Evolutionary conservation across 2,113 vertebrate species (phyloP), one percentile per base, ranked within the genome.

Genomic region (Microcebus murinus): DNA sequence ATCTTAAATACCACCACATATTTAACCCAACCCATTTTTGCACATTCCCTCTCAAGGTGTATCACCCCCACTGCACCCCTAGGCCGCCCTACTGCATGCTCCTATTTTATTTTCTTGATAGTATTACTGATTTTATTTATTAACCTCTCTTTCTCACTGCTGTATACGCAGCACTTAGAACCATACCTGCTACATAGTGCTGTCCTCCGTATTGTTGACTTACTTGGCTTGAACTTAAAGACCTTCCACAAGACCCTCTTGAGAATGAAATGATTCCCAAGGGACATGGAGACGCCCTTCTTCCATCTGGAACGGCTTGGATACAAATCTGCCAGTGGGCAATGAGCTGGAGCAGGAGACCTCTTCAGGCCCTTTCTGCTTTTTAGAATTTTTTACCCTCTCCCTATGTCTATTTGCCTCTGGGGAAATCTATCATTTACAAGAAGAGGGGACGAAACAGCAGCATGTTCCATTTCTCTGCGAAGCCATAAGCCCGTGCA

Each of bases 151-250:
- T 42, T 3, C 55, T 31, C 34, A 36, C 10, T 11, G 15, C 68
- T 90, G 0, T 65, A 42, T 15, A 6, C 31, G 17, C 39, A 77
- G 55, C 48, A n/a, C 68, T 71, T 84, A 57, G 77, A 86, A 80
- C 68, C 5, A 7, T 14, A 27, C 14, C 57, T 77, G 8, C 73
- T 61, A 48, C 1, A n/a, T 18, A 71, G 23, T 18, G 4, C n/a
- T 67, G 50, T 71, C 90, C 61, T 95, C 70, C 57, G 17, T 25
- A 29, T 25, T 92, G 80, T 50, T 94, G 77, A 93, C 77, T 34
- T 39, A 73, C 67, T 85, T 88, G 80, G 34, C 83, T 87, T 94
- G 29, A 91, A 95, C 93, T 84, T 67, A 87, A 87, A 88, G 79
- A 68, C 70, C 67, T 94, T 93, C n/a, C 39, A 70, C 42, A 87